These are phyloP conservation scores for Meteorus cinctellus DNA, from an alignment of 2,888 invertebrate genomes.

Conservation along the genomic window DNA sequence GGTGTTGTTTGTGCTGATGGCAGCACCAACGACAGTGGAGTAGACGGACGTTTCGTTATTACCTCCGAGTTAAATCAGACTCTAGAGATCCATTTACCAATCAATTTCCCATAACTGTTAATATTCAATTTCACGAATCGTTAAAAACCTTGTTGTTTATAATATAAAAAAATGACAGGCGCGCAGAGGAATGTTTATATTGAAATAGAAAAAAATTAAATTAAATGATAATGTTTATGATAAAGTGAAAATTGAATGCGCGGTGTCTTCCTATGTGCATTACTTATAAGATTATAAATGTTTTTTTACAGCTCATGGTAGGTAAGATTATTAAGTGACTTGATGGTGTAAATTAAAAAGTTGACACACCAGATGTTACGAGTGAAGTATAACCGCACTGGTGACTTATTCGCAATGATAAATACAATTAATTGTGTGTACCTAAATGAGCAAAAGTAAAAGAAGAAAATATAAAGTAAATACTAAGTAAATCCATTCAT, in stretches of 20 bases:
- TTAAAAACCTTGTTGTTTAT: no score
- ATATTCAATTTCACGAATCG: constrained; percentile 1
- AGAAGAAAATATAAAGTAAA: not conserved
- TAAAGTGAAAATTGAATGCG: no score
- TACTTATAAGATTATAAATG: not conserved
- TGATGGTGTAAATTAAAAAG: constrained; percentile 7
- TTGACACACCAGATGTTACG: constrained; percentile 13
- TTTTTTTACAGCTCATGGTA: not conserved
- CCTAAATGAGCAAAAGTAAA: no score
- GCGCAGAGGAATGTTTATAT: no score
- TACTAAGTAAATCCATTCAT: constrained; percentile 12
- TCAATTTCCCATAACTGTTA: not conserved
- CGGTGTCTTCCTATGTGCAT: not conserved
- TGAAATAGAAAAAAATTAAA: no score
- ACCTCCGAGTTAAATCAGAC: constrained; percentile 18
- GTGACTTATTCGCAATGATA: not conserved
- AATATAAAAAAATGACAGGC: no score
- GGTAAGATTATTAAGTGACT: not conserved
- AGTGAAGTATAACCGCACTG: not conserved
- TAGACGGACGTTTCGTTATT: not conserved
- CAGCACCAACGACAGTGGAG: not conserved
- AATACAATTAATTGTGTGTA: not conserved
- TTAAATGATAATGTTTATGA: no score
- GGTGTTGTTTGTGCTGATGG: not conserved
- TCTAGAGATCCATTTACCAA: not conserved